Percentiles rank a stretch among this genome's conserved stretches.
Evolutionary conservation across 2,888 invertebrate species (phyloP).

Genomic region (Cheiracanthium punctorium): DNA sequence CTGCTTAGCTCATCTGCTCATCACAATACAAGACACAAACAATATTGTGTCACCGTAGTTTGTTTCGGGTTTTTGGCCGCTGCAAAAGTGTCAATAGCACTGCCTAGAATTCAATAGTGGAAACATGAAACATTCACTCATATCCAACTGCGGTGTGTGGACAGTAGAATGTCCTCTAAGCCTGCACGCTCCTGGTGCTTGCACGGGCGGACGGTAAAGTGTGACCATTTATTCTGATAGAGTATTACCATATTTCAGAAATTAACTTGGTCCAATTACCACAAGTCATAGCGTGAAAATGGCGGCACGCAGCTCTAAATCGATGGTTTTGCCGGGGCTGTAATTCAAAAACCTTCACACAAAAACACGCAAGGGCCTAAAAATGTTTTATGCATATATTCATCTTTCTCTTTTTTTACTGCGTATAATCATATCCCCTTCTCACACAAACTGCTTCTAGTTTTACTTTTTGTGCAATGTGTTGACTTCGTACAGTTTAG

Average conservation of each 20-base stretch:
- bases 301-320: not conserved
- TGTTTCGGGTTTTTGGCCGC: too few species aligned
- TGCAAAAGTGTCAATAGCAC: too few species aligned
- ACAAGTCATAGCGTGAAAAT: constrained; percentile 4
- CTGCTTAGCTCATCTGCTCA: too few species aligned
- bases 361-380: not conserved
- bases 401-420: not conserved
- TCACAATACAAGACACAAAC: too few species aligned
- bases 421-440: not conserved
- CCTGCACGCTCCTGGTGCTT: not conserved
- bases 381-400: too few species aligned
- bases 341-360: not conserved
- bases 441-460: not conserved
- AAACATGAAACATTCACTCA: not conserved
- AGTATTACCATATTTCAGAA: not conserved
- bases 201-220: not conserved
- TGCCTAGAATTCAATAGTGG: not conserved
- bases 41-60: too few species aligned
- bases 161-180: not conserved
- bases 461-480: not conserved
- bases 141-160: not conserved
- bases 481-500: too few species aligned
- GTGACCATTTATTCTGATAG: not conserved
- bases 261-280: not conserved
- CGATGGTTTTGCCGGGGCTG: not conserved